Percentiles rank a stretch among this genome's conserved stretches.
Conservation (phyloP, 2,888 invertebrate genomes). For the Megamerina dolium region DNA sequence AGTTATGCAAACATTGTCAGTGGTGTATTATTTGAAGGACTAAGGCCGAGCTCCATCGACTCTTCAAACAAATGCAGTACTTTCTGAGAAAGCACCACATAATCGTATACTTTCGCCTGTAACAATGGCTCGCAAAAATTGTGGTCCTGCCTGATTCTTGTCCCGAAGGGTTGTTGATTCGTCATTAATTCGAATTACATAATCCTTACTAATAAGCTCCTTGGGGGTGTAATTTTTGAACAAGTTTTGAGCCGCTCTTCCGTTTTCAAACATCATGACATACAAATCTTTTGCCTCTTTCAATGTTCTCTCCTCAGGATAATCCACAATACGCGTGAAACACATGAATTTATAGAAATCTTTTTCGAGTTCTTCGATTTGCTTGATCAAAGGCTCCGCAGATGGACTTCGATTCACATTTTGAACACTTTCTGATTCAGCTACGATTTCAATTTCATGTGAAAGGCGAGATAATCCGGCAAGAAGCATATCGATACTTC, state of each 20-base stretch:
- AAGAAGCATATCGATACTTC: slow-evolving; percentile 33
- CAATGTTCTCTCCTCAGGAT: slow-evolving; percentile 14
- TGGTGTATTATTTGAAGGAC: no score
- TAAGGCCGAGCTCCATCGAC: no score
- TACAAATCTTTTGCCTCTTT: slow-evolving; percentile 26
- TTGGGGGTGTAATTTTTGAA: slow-evolving; percentile 25
- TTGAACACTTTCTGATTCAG: slow-evolving; percentile 13
- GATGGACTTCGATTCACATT: slow-evolving; percentile 24
- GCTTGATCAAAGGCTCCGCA: slow-evolving; percentile 21
- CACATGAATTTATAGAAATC: slow-evolving; percentile 43
- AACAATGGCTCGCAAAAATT: slow-evolving; percentile 57
- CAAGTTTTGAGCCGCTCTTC: no score
- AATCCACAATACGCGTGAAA: slow-evolving; percentile 32
- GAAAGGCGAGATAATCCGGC: slow-evolving; percentile 35
- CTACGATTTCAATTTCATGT: slow-evolving; percentile 27
- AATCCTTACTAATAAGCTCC: slow-evolving; percentile 48
- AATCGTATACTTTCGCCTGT: slow-evolving; percentile 62
- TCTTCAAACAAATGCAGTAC: slow-evolving; percentile 59
- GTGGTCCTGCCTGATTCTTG: slow-evolving; percentile 38
- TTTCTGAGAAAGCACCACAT: slow-evolving; percentile 74
- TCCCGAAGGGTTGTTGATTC: slow-evolving; percentile 3
- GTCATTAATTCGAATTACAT: slow-evolving; percentile 50
- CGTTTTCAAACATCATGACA: no score
- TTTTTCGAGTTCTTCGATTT: slow-evolving; percentile 33
- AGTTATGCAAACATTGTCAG: no score